Evolutionary conservation across 2,797 vertebrate species (phyloP).

Genomic region (Philypnodon macrostomus): DNA sequence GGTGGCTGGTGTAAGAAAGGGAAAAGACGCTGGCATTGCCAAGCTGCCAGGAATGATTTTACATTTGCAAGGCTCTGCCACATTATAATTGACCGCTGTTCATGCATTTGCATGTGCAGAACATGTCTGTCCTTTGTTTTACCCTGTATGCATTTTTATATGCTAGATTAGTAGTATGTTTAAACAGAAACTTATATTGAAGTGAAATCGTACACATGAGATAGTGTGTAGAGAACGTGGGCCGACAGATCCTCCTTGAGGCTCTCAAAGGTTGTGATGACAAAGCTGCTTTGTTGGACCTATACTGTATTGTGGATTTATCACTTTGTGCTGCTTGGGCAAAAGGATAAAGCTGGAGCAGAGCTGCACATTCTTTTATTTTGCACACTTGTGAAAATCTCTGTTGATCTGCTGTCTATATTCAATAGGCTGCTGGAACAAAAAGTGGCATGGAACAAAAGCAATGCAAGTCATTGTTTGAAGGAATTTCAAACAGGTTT

Average conservation of each 20-base stretch:
- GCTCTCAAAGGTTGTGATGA: conserved; percentile 46
- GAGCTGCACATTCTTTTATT: conserved; percentile 28
- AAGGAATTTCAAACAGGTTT: conserved; percentile 34
- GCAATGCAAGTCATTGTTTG: conserved; percentile 29
- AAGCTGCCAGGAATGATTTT: conserved; percentile 33
- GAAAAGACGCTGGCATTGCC: conserved; percentile 49
- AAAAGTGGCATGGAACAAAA: conserved; percentile 32
- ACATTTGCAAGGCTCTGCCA: conserved; percentile 31
- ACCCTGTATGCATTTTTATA: conserved; percentile 4
- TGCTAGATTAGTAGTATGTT: conserved; percentile 6
- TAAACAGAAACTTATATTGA: conserved; percentile 22
- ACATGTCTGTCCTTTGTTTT: conserved; percentile 17
- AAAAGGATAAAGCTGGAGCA: conserved; percentile 27
- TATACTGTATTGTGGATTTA: conserved; percentile 37
- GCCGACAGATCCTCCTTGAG: conserved; percentile 36
- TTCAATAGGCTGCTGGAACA: conserved; percentile 34
- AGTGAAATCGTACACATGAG: conserved; percentile 4
- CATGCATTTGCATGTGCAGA: conserved; percentile 22
- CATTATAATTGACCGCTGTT: conserved; percentile 36
- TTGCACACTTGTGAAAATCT: conserved; percentile 45
- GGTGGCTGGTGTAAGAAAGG: conserved; percentile 48
- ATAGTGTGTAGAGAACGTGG: conserved; percentile 10
- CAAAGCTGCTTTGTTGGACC: conserved; percentile 59
- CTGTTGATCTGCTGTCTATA: conserved; percentile 52
- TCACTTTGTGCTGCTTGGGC: conserved; percentile 32